Evolutionary conservation across 2,113 vertebrate species (phyloP).

Genomic region (Lathamus discolor): DNA sequence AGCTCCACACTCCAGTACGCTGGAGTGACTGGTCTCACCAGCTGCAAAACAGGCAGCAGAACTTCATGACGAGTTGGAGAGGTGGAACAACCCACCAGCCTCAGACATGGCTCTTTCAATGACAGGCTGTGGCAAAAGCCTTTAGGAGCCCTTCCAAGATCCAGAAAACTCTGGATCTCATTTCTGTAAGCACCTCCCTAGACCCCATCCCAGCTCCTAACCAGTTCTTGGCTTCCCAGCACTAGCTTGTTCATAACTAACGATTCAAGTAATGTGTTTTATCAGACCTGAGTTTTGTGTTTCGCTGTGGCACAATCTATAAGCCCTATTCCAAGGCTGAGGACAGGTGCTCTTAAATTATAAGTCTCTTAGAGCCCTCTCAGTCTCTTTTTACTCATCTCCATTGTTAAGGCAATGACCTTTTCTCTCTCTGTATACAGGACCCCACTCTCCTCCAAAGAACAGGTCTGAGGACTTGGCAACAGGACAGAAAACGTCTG

Average conservation of each 20-base stretch:
- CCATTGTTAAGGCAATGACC: neutral
- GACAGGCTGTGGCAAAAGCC: neutral
- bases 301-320: neutral
- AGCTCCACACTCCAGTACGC: neutral
- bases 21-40: fast-evolving
- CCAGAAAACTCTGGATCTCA: neutral
- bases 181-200: neutral
- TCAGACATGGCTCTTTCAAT: neutral
- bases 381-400: neutral
- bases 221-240: neutral
- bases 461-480: neutral
- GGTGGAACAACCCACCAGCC: neutral
- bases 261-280: neutral
- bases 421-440: neutral
- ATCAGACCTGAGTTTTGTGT: neutral
- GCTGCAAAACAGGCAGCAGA: neutral
- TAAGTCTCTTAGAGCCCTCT: neutral
- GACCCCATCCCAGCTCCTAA: neutral
- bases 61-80: neutral
- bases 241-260: neutral
- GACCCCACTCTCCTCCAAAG: neutral
- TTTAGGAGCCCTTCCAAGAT: neutral
- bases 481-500: neutral
- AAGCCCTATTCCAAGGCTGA: neutral
- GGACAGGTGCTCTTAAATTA: neutral